Evolutionary conservation across 2,888 invertebrate species (phyloP).

Genomic region (Nebria salina): DNA sequence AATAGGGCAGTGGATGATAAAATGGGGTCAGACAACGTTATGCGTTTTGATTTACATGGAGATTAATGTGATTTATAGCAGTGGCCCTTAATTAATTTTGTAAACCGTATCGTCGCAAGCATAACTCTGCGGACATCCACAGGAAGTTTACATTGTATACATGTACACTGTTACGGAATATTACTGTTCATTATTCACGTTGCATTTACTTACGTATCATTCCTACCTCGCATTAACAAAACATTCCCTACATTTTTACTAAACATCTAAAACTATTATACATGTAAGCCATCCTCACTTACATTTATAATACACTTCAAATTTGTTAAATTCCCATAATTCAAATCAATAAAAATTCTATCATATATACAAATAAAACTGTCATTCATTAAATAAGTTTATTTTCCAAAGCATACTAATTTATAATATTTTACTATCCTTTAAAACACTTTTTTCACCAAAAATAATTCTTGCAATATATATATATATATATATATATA

Average conservation of each 20-base stretch:
- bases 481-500: too few relatives aligned
- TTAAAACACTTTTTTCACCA: too few relatives aligned
- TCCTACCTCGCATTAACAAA: not conserved
- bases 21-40: slow-evolving; percentile 40
- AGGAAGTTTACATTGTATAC: slow-evolving; percentile 44
- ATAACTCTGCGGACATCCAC: slow-evolving; percentile 41
- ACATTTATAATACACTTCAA: too few relatives aligned
- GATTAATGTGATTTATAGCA: slow-evolving; percentile 45
- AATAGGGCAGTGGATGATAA: slow-evolving; percentile 29
- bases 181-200: slow-evolving; percentile 43
- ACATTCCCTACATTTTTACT: not conserved
- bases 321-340: too few relatives aligned
- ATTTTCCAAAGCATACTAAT: too few relatives aligned
- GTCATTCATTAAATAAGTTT: too few relatives aligned
- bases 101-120: slow-evolving; percentile 44
- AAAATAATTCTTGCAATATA: too few relatives aligned
- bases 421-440: too few relatives aligned
- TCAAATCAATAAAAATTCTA: too few relatives aligned
- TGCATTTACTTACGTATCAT: slow-evolving; percentile 12
- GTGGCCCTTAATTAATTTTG: slow-evolving; percentile 46
- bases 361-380: too few relatives aligned
- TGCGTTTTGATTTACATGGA: slow-evolving; percentile 46
- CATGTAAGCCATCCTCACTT: too few relatives aligned
- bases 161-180: slow-evolving; percentile 34
- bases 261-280: not conserved